Evolutionary conservation across 2,888 invertebrate genomes (phyloP).

Genomic region (Sericinus montela): DNA sequence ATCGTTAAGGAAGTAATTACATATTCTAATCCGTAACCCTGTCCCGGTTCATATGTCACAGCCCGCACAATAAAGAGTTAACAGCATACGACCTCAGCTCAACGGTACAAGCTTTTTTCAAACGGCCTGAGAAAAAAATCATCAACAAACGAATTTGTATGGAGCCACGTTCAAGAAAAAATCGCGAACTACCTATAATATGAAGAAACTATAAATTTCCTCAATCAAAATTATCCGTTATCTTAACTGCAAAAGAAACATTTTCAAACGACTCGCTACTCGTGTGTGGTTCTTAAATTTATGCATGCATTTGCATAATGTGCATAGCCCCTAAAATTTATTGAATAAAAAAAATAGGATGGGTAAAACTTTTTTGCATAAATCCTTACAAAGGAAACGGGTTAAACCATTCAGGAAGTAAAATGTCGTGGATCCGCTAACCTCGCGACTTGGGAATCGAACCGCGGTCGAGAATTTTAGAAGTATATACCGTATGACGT

Average conservation of each 20-base stretch:
- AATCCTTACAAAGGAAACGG: conserved; percentile 78
- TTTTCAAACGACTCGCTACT: conserved; percentile 31
- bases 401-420: conserved; percentile 76
- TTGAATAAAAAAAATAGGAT: conserved; percentile 80
- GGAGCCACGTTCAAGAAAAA: conserved; percentile 48
- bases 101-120: conserved; percentile 63
- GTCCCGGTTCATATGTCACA: conserved; percentile 75
- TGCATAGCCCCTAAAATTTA: conserved; percentile 78
- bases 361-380: conserved; percentile 80
- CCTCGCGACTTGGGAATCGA: conserved; percentile 43
- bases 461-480: conserved; percentile 30
- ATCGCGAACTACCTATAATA: conserved; percentile 67
- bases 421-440: conserved; percentile 65
- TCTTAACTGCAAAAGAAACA: conserved; percentile 24
- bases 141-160: conserved; percentile 61
- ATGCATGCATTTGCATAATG: conserved; percentile 80
- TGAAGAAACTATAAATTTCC: conserved; percentile 44
- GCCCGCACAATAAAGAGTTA: conserved; percentile 58
- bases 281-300: conserved; percentile 63
- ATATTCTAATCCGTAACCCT: conserved; percentile 75
- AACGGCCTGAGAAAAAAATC: conserved; percentile 66
- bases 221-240: conserved; percentile 38
- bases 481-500: conserved; percentile 35
- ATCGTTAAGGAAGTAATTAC: conserved; percentile 79
- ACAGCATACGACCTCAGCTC: conserved; percentile 51